Conservation (phyloP, 2,888 invertebrate species). For the Drosophila melanosoma region DNA sequence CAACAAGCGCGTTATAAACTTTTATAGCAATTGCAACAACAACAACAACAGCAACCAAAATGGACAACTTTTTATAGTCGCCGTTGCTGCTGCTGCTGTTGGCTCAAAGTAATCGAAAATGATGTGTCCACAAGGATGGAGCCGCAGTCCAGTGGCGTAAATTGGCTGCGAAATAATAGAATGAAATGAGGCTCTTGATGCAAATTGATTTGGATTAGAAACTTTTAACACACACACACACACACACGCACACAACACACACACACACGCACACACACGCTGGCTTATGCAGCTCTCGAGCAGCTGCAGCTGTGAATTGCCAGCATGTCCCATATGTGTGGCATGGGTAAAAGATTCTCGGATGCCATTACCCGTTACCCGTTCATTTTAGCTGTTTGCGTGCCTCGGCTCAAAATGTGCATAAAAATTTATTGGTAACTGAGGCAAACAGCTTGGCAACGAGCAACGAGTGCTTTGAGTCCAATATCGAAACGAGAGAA, state of each 20-base stretch:
- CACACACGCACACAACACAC: conserved; percentile 42
- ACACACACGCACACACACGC: conserved; percentile 7
- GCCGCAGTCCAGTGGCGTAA: conserved; percentile 64
- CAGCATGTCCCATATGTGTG: conserved; percentile 42
- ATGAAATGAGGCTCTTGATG: conserved; percentile 84
- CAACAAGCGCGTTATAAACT: conserved; percentile 83
- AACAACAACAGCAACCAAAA: conserved; percentile 31
- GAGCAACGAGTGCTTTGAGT: conserved; percentile 21
- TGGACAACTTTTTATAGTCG: conserved; percentile 60
- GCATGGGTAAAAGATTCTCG: conserved; percentile 36
- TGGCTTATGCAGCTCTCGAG: background rate
- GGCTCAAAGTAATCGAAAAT: conserved; percentile 75
- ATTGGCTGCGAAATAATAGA: conserved; percentile 83
- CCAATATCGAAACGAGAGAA: conserved; percentile 13
- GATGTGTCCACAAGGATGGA: conserved; percentile 74
- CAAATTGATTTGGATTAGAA: conserved; percentile 84
- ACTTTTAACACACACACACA: conserved; percentile 59
- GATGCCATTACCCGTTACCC: conserved; percentile 38
- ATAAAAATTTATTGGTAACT: conserved; percentile 64
- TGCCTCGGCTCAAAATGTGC: conserved; percentile 55
- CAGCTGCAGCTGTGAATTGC: conserved; percentile 8
- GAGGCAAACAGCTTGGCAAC: conserved; percentile 16
- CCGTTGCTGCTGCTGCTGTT: conserved; percentile 9
- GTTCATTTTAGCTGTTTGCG: conserved; percentile 33
- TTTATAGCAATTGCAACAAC: conserved; percentile 77